Evolutionary conservation across 2,113 vertebrate genomes (phyloP), one percentile per base, ranked within the genome.

Genomic region (Albula glossodonta): DNA sequence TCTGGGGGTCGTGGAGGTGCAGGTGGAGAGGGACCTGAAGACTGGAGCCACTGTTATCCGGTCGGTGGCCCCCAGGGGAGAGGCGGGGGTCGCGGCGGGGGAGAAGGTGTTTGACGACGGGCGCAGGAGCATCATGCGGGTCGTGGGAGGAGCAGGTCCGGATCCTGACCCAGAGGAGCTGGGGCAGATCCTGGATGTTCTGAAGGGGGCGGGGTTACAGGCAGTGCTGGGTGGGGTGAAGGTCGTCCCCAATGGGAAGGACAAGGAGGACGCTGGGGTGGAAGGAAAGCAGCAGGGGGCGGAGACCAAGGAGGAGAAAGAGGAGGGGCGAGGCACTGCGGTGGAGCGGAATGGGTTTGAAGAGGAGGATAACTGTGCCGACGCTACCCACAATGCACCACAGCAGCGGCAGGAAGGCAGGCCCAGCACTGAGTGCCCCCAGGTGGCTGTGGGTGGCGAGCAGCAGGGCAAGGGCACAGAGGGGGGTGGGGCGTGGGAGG

Each of bases 51-150:
- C 93, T 0, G 82, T 89, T 2, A 81, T 95, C 66, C 89, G 86
- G 70, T 94, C 93, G 0, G 92, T 94, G 87, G 85, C 92, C 10
- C 93, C 94, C 1, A 22, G 93, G 77, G 12, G n/a, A 84, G 84
- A 19, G 1, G 85, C 56, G 4, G 83, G 48, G 11, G 4, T 87
- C 0, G 51, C 60, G n/a, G 84, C 60, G n/a, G 84, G n/a, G 0
- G 84, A 89, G 53, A 78, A 88, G 0, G 50, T 95, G 57, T 95
- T 95, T 12, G 94, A 95, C 12, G 94, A 94, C 0, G 93, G 94
- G 82, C 90, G 91, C 83, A 93, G 88, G 85, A 93, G 90, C 60
- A 41, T 41, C 11, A 90, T 94, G 87, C 93, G 92, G 70, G 82
- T 92, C 0, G n/a, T n/a, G 1, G 89, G 86, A 0, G 88, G 84